These are phyloP conservation scores for Euwallacea similis DNA, from an alignment of 1,140 invertebrate species.

Conservation along the genomic window DNA sequence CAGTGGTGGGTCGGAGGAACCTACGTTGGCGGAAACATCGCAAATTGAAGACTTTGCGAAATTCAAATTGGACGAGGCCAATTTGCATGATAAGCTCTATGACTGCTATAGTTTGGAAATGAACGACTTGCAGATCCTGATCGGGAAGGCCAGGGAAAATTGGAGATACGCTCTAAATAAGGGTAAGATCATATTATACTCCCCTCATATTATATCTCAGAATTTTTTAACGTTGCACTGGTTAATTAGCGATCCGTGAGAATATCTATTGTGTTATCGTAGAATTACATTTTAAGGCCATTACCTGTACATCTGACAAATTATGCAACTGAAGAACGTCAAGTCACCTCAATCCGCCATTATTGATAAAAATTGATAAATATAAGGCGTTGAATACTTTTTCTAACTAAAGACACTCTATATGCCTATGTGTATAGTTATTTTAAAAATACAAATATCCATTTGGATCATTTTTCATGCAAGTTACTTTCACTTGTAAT, in stretches of 20 bases:
- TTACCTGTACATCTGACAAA: too few species aligned
- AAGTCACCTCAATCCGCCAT: too few species aligned
- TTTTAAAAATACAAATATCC: neutral
- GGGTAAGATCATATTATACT: constrained; percentile 45
- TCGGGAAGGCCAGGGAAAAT: constrained; percentile 84
- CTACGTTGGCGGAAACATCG: constrained; percentile 39
- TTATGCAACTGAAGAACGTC: too few species aligned
- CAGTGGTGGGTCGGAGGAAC: constrained; percentile 58
- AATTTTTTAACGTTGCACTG: neutral
- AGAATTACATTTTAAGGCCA: too few species aligned
- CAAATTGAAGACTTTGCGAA: constrained; percentile 30
- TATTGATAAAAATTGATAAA: neutral
- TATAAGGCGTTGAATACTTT: neutral
- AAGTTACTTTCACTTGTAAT: neutral
- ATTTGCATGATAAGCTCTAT: constrained; percentile 75
- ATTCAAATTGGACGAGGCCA: constrained; percentile 61
- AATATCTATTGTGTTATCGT: too few species aligned
- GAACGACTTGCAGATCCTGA: constrained; percentile 84
- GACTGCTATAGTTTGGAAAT: constrained; percentile 83
- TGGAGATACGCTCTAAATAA: constrained; percentile 85
- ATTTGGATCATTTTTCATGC: neutral
- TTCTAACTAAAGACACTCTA: neutral
- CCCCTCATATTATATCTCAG: constrained; percentile 6
- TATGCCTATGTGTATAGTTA: neutral
- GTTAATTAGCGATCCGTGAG: neutral